Conservation (phyloP, 1,140 invertebrate genomes). For the Spodoptera frugiperda region DNA sequence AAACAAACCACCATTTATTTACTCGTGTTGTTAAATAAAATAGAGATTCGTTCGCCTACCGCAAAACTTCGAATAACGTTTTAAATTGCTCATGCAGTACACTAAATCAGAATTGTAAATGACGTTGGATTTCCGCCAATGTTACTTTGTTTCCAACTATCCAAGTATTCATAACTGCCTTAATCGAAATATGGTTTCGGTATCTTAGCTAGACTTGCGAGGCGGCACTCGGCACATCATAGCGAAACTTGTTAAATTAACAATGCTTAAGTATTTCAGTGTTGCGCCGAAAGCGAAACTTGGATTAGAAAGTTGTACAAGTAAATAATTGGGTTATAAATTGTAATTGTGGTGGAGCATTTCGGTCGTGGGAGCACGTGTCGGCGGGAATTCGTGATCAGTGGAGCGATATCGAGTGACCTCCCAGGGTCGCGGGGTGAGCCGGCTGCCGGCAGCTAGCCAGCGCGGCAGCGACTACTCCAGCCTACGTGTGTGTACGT, state of each 20-base stretch:
- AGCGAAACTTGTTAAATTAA: conserved; percentile 13
- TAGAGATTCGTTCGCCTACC: conserved; percentile 52
- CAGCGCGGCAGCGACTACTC: conserved; percentile 32
- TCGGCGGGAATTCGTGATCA: conserved; percentile 71
- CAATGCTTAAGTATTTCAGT: conserved; percentile 20
- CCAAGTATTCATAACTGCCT: conserved; percentile 66
- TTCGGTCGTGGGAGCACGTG: conserved; percentile 62
- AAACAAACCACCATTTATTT: conserved; percentile 52
- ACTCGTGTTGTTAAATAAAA: conserved; percentile 51
- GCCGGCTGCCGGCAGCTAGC: conserved; percentile 46
- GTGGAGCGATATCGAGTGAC: conserved; percentile 71
- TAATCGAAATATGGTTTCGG: conserved; percentile 66
- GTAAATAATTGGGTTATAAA: conserved; percentile 51
- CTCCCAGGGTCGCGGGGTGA: conserved; percentile 66
- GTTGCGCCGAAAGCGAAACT: conserved; percentile 28
- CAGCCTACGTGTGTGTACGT: conserved; percentile 31
- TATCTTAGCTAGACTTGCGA: conserved; percentile 48
- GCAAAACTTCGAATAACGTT: conserved; percentile 55
- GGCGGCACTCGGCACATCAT: not conserved
- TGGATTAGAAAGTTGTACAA: conserved; percentile 56
- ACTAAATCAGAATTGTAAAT: conserved; percentile 79
- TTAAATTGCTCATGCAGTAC: conserved; percentile 64
- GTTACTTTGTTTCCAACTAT: conserved; percentile 79
- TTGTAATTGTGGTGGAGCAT: conserved; percentile 46
- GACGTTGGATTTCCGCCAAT: conserved; percentile 80